Evolutionary conservation across 2,888 invertebrate species (phyloP), one percentile per base, ranked within the genome.

Genomic region (Netelia virgata): DNA sequence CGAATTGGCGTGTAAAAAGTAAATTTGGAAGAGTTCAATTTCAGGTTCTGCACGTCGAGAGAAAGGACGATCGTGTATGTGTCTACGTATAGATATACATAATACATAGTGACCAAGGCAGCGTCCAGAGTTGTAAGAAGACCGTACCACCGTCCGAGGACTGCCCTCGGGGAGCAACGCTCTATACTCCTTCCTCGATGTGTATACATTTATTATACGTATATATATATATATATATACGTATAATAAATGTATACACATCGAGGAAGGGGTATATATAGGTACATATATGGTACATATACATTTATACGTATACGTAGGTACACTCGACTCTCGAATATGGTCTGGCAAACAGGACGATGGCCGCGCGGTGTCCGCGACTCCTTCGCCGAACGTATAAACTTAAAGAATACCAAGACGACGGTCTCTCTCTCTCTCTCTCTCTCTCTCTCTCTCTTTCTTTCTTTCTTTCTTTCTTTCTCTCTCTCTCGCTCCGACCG

Each of bases 141-240:
- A 47, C 10, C 23, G 36, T 14, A 53, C 50, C 18, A 55, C 18
- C 63, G 18, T 63, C 50, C 63, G 23, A 18, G 61, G 84, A 74
- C 83, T 68, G 77, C 70, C 72, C 69, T 69, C 73, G 83, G 86
- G 84, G 90, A 88, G 90, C 90, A 90, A 90, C 84, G 90, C 89
- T 90, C 90, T 90, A 77, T 53, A 64, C 64, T 53, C 20, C 53
- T 64, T 64, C n/a, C 55, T 57, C 66, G 23, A 66, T 76, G 23
- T 43, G 57, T 57, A 53, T 43, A 23, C 9, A 63, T 75, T n/a
- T 63, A 47, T 47, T 66, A 10, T 11, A 41, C 28, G 50, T 61
- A 10, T 61, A 50, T 74, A 47, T 74, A 57, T 43, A 8, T 74
- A 55, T 50, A 43, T 23, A 50, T n/a, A n/a, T n/a, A n/a, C n/a